Conservation (phyloP, 2,113 vertebrate species). For the Smithornis capensis region DNA sequence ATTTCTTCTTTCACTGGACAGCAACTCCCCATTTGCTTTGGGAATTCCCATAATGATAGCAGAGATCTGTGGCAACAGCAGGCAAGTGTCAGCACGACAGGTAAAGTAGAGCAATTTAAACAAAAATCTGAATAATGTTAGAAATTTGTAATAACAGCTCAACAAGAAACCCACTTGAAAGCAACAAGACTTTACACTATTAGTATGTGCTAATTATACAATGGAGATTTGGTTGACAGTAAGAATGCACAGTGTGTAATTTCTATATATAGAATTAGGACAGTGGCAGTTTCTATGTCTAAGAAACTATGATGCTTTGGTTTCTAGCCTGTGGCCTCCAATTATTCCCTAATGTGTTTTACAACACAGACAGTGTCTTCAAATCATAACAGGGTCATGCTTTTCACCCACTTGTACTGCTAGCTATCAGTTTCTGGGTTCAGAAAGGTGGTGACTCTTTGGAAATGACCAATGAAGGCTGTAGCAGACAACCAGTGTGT, state of each 20-base stretch:
- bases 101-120: conserved; percentile 5
- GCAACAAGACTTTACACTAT: neutral
- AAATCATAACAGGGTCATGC: neutral
- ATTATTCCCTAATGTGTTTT: neutral
- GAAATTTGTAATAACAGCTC: neutral
- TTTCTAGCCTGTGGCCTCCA: neutral
- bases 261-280: neutral
- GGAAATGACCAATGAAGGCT: rapidly evolving
- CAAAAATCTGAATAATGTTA: neutral
- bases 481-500: neutral
- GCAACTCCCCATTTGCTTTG: neutral
- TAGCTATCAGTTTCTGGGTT: neutral
- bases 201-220: neutral
- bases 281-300: neutral
- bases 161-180: conserved; percentile 6
- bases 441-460: neutral
- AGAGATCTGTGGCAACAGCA: neutral
- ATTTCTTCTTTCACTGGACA: neutral
- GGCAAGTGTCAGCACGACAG: neutral
- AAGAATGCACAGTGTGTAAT: neutral
- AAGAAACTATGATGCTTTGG: neutral
- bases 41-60: neutral
- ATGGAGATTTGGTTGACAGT: neutral
- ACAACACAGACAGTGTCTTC: neutral
- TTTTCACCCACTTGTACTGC: neutral